These are phyloP conservation scores for Caenorhabditis sp. DNA, from an alignment of 2,888 invertebrate genomes.

Conservation along the genomic window DNA sequence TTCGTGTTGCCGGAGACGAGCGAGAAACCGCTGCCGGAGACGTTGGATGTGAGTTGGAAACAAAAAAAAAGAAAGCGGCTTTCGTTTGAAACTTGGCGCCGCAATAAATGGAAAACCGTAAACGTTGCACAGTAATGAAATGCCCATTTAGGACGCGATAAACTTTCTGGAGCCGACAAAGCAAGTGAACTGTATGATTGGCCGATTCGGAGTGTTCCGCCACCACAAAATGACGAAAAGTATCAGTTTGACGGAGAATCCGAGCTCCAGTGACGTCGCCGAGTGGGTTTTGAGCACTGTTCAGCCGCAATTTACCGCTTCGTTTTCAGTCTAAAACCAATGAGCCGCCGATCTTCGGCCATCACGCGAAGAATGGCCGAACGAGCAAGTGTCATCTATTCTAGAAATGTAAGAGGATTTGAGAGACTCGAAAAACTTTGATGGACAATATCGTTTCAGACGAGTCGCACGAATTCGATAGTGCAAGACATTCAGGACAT, in stretches of 20 bases:
- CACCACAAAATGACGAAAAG: slow-evolving; percentile 56
- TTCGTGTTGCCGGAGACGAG: slow-evolving; percentile 78
- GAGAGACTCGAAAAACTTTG: background rate
- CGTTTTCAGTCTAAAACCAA: slow-evolving; percentile 46
- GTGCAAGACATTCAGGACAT: slow-evolving; percentile 57
- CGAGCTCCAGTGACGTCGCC: slow-evolving; percentile 29
- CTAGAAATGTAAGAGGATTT: slow-evolving; percentile 47
- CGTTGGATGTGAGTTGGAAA: slow-evolving; percentile 63
- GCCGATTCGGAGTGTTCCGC: slow-evolving; percentile 46
- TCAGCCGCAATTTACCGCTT: background rate
- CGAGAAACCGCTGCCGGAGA: slow-evolving; percentile 78
- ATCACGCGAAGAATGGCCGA: slow-evolving; percentile 55
- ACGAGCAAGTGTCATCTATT: slow-evolving; percentile 54
- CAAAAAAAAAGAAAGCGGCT: no score
- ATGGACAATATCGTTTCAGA: slow-evolving; percentile 40
- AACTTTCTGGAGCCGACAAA: slow-evolving; percentile 52
- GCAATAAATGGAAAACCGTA: background rate
- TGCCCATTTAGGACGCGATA: slow-evolving; percentile 44
- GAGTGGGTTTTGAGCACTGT: slow-evolving; percentile 11
- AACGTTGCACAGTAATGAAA: no score
- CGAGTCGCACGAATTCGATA: slow-evolving; percentile 55
- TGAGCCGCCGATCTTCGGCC: slow-evolving; percentile 53
- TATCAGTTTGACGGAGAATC: slow-evolving; percentile 56
- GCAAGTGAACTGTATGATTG: slow-evolving; percentile 57
- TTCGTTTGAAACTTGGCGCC: background rate